These are phyloP conservation scores for Corythucha ciliata DNA, from an alignment of 2,888 invertebrate genomes.

Conservation along the genomic window DNA sequence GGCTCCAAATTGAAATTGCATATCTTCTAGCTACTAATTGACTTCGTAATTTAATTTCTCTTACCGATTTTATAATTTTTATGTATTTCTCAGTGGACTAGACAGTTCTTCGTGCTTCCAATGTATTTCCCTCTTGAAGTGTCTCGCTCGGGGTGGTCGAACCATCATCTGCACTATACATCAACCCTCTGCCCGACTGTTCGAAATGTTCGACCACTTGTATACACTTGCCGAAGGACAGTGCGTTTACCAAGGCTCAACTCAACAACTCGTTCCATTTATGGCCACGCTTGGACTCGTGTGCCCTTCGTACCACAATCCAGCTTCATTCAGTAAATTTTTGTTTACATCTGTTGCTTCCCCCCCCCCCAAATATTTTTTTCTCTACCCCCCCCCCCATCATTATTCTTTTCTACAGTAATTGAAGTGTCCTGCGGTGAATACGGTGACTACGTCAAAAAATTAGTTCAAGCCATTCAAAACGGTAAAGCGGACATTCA, in stretches of 20 bases:
- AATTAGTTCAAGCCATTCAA: conserved; percentile 72
- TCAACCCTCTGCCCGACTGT: conserved; percentile 91
- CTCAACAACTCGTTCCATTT: conserved; percentile 72
- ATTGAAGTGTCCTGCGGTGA: conserved; percentile 96
- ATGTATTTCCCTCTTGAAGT: conserved; percentile 81
- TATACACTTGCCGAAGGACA: conserved; percentile 90
- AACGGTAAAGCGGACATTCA: conserved; percentile 76
- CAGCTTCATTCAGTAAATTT: conserved; percentile 76
- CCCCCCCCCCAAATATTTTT: too few species aligned
- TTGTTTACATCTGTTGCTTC: too few species aligned
- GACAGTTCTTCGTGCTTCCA: conserved; percentile 94
- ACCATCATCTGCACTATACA: conserved; percentile 94
- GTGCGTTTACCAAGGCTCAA: conserved; percentile 88
- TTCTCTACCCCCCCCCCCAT: too few species aligned
- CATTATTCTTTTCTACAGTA: too few species aligned
- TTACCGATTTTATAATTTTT: too few species aligned
- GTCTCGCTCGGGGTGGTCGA: conserved; percentile 77
- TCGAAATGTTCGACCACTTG: conserved; percentile 93
- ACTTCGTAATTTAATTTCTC: too few species aligned
- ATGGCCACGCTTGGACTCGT: conserved; percentile 70
- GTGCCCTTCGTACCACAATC: conserved; percentile 94
- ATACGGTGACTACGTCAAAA: conserved; percentile 82
- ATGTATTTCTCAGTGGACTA: conserved; percentile 58
- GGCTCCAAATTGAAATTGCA: too few species aligned
- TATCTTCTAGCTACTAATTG: too few species aligned